phyloP scores from a whole-genome alignment of 1,140 invertebrate species.

The Choristoneura fumiferana region DNA sequence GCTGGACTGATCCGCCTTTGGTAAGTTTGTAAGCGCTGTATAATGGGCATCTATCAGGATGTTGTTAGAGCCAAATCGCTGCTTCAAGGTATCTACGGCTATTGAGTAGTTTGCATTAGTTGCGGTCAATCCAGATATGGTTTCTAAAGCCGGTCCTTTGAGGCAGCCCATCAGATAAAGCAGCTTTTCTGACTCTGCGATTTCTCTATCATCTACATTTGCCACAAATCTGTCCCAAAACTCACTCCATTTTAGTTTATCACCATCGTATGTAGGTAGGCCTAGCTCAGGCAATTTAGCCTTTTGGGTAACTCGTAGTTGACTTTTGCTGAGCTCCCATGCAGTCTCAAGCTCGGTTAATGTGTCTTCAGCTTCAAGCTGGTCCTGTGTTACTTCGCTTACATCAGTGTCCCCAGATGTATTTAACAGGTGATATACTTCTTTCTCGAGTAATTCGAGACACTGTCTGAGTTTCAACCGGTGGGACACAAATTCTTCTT shows the following conservation, averaged over 20 bases:
- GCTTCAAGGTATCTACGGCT: constrained; percentile 1
- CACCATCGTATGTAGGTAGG: background rate
- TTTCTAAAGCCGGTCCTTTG: background rate
- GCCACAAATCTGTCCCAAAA: constrained; percentile 16
- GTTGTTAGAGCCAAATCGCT: background rate
- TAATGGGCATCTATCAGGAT: constrained; percentile 17
- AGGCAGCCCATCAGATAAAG: background rate
- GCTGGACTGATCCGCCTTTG: background rate
- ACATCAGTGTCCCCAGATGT: too few relatives aligned
- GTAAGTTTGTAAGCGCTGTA: background rate
- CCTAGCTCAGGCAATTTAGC: background rate
- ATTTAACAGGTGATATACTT: too few relatives aligned
- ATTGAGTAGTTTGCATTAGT: constrained; percentile 17
- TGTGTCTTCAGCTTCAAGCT: too few relatives aligned
- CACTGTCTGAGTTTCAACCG: too few relatives aligned
- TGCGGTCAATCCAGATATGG: background rate
- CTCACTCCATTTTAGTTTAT: constrained; percentile 4
- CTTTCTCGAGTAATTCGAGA: too few relatives aligned
- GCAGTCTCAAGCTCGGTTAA: too few relatives aligned
- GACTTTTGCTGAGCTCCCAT: too few relatives aligned
- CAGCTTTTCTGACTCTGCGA: background rate
- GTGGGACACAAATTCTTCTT: too few relatives aligned
- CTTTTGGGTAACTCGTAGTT: too few relatives aligned
- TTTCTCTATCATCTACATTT: background rate
- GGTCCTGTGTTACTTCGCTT: too few relatives aligned